Percentiles rank a stretch among this genome's conserved stretches.
Conservation (phyloP, 2,797 vertebrate species). For the Remorina albescens region DNA sequence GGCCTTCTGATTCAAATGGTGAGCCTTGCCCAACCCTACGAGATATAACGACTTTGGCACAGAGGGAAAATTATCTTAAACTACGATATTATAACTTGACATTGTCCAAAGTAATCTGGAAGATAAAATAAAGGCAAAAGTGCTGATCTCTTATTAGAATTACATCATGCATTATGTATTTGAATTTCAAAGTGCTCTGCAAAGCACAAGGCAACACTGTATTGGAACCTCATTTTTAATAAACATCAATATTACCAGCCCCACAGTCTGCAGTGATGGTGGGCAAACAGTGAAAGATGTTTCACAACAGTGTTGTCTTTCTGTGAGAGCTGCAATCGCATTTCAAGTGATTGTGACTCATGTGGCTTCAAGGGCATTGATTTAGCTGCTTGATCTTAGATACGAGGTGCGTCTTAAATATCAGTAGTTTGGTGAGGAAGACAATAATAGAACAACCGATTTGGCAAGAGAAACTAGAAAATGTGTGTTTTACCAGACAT, state of each 20-base stretch:
- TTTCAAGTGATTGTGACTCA: slow-evolving; percentile 68
- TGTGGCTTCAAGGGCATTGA: slow-evolving; percentile 58
- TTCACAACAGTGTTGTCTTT: slow-evolving; percentile 37
- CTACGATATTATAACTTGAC: slow-evolving; percentile 57
- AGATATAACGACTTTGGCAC: slow-evolving; percentile 28
- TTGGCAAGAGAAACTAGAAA: slow-evolving; percentile 13
- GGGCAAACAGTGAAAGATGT: slow-evolving; percentile 10
- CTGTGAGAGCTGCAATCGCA: slow-evolving; percentile 58
- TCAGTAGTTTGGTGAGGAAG: slow-evolving; percentile 42
- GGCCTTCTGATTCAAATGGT: background rate
- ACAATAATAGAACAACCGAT: slow-evolving; percentile 26
- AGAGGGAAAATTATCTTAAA: slow-evolving; percentile 47
- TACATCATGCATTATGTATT: slow-evolving; percentile 57
- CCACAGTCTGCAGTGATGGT: slow-evolving; percentile 44
- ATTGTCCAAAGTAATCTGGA: slow-evolving; percentile 36
- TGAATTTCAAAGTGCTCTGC: slow-evolving; percentile 44
- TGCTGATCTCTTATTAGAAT: slow-evolving; percentile 52
- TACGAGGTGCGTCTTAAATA: slow-evolving; percentile 52
- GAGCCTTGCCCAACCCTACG: background rate
- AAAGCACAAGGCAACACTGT: slow-evolving; percentile 12
- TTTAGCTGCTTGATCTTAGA: slow-evolving; percentile 53
- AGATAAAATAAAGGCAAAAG: slow-evolving; percentile 51
- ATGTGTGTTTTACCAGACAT: slow-evolving; percentile 20
- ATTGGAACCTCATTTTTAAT: slow-evolving; percentile 3
- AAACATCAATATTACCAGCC: background rate